phyloP scores from a whole-genome alignment of 2,888 invertebrate genomes.

The Julus scandinavius region DNA sequence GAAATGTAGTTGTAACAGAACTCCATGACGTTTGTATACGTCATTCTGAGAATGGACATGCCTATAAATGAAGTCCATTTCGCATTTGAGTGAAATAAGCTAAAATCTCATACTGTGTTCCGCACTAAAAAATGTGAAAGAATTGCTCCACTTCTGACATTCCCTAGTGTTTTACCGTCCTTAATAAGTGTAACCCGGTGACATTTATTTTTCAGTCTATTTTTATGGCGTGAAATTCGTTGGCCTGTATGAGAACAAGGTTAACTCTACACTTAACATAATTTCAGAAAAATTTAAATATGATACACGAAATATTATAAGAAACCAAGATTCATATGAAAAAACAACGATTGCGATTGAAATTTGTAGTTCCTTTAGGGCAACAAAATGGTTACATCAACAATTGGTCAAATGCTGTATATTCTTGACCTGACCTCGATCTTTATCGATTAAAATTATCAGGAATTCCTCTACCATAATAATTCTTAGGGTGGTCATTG shows the following conservation, averaged over 20 bases:
- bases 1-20: too few species aligned
- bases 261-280: not conserved
- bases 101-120: not conserved
- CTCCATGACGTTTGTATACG: too few species aligned
- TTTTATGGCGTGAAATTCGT: slow-evolving; percentile 3
- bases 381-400: not conserved
- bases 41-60: too few species aligned
- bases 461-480: not conserved
- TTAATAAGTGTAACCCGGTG: not conserved
- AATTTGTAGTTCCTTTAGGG: too few species aligned
- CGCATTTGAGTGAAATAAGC: not conserved
- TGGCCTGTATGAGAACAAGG: not conserved
- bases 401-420: not conserved
- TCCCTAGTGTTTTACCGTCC: not conserved
- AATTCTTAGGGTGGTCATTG: not conserved
- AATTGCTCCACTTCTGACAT: not conserved
- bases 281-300: too few species aligned
- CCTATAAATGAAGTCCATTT: too few species aligned
- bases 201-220: not conserved
- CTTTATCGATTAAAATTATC: not conserved
- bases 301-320: too few species aligned
- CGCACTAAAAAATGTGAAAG: not conserved
- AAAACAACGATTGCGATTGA: too few species aligned
- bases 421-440: not conserved
- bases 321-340: too few species aligned